Base-by-base conservation (phyloP, 2,888 invertebrate genomes). In the Andricus quercusramuli region DNA sequence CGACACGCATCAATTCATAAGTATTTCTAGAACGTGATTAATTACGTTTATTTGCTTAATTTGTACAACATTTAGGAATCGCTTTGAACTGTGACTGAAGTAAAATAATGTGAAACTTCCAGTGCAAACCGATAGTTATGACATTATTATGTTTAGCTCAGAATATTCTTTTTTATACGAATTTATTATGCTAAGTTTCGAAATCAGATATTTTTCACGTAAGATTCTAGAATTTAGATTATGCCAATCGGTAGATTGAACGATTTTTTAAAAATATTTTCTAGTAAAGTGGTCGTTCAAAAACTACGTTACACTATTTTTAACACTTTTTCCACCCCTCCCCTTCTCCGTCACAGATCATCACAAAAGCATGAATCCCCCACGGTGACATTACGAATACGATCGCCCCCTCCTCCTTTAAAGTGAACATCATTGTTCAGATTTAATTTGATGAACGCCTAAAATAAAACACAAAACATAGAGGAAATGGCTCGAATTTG, bases 11-110 rank as follows among this genome's bases (percentile, higher is more conserved):
- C 32, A 74, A n/a, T 74, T 37, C n/a, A 32, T 47, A 17, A 17
- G 17, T 74, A 68, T 70, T 68, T 81, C 77, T 83, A 81, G 64
- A 79, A 80, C 78, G 67, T 83, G 83, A 80, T 79, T 74, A 84
- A 84, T 80, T 65, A 81, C 66, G 78, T 77, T 80, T 64, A 29
- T 62, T 41, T 78, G 56, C 56, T 74, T 74, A 56, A 22, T 56
- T 74, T 74, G n/a, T 56, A 74, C 74, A 56, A 74, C 74, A 74
- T 29, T 32, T 56, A 74, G n/a, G 56, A 20, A 20, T 74, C 56
- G 13, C 37, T n/a, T 56, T 56, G 56, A 74, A 51, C 51, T 29
- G 56, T 74, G 32, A 56, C n/a, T 17, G 74, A 56, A 74, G 32
- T 56, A 20, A 70, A 51, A 56, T 56, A 70, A 47, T 11, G 25